Base-by-base conservation (phyloP, 2,113 vertebrate genomes). In the Ornithorhynchus anatinus region DNA sequence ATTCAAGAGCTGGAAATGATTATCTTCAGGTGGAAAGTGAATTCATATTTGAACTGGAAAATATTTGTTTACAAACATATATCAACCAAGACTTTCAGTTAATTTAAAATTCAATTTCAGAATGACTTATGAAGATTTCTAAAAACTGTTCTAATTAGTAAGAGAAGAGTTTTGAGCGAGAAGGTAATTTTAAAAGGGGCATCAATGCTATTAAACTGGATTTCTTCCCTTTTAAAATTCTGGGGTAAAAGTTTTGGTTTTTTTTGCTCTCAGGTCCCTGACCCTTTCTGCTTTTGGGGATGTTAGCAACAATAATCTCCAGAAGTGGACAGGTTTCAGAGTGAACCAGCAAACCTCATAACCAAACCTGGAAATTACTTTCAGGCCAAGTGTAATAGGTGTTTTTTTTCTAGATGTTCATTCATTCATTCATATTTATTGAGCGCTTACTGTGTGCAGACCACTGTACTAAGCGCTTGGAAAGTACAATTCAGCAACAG, bases 1-100 rank as follows among this genome's bases (percentile, higher is more conserved):
- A 14, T 36, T 56, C 44, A 36, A 62, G 5, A 39, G 10, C 27
- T 64, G 44, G 16, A 48, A 35, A 37, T 4, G 75, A 62, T 64
- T n/a, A 59, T n/a, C n/a, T 75, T 73, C 27, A 52, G 56, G 48
- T 67, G 59, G 35, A 75, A 57, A 50, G 37, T 17, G 14, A 40
- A 40, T 56, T 42, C 73, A 75, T n/a, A 40, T 62, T 29, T 11
- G 8, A 20, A 59, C 9, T 53, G 5, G 22, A 37, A 59, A 54
- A 53, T 45, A 43, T 59, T 77, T 62, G 39, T 59, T 29, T 32
- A n/a, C 29, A 72, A 51, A 43, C 20, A 17, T 27, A 15, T 53
- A 47, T 70, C 43, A 67, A 58, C 45, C 57, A 57, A 2, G 48
- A 69, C 71, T 50, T 60, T 15, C 29, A 66, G 33, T n/a, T 53